These are phyloP conservation scores for Dinocampus coccinellae DNA, from an alignment of 2,888 invertebrate species.

Conservation along the genomic window DNA sequence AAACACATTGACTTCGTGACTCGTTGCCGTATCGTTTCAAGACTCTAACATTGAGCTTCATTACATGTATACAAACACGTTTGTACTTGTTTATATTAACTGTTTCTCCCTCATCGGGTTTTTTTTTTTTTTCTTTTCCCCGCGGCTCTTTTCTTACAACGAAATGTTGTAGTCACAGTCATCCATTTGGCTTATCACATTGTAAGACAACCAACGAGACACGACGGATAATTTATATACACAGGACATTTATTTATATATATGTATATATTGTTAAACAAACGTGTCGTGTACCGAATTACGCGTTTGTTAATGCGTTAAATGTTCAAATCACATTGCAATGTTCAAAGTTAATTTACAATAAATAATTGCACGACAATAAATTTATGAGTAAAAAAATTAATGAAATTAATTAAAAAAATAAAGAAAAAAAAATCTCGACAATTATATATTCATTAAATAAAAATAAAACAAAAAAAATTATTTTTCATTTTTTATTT, in stretches of 20 bases:
- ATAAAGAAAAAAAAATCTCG: too few species aligned
- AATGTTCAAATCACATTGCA: constrained; percentile 33
- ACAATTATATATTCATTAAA: too few species aligned
- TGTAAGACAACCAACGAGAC: constrained; percentile 63
- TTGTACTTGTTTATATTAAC: not conserved
- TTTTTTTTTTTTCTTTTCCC: constrained; percentile 18
- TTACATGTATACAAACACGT: not conserved
- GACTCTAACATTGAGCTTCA: constrained; percentile 1
- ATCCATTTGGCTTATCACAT: constrained; percentile 59
- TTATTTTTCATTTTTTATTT: too few species aligned
- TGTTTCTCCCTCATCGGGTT: constrained; percentile 19
- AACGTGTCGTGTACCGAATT: constrained; percentile 54
- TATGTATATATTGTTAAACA: constrained; percentile 37
- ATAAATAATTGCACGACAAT: not conserved
- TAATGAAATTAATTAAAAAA: too few species aligned
- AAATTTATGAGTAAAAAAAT: too few species aligned
- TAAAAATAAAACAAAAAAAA: too few species aligned
- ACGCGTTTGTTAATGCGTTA: constrained; percentile 49
- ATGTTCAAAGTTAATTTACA: not conserved
- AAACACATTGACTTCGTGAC: constrained; percentile 8
- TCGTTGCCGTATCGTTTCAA: constrained; percentile 8
- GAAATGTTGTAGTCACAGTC: constrained; percentile 42
- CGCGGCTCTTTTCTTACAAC: constrained; percentile 25
- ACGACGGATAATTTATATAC: constrained; percentile 54
- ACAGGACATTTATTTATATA: too few species aligned